A percentile compares a stretch with the other conserved stretches of the same genome.
These are phyloP conservation scores for Mya arenaria DNA, from an alignment of 1,140 invertebrate species.

Conservation along the genomic window DNA sequence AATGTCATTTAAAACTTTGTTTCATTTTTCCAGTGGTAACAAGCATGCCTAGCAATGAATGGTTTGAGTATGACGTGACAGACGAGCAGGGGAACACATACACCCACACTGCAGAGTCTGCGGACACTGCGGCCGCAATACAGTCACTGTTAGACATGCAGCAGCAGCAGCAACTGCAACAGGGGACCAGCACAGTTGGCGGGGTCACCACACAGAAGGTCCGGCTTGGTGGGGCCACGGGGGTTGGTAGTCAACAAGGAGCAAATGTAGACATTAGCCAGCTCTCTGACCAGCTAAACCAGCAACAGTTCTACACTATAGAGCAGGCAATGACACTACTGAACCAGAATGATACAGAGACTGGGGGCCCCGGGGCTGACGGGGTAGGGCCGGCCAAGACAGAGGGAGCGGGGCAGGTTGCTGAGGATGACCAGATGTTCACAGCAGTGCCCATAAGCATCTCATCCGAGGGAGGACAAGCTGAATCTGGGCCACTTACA, in stretches of 20 bases:
- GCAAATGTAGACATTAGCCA: slow-evolving; percentile 65
- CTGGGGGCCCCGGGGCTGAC: not conserved
- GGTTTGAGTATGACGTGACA: slow-evolving; percentile 77
- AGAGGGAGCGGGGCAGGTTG: not conserved
- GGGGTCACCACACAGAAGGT: slow-evolving; percentile 65
- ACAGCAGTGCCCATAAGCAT: slow-evolving; percentile 31
- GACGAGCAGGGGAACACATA: slow-evolving; percentile 63
- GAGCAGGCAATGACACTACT: slow-evolving; percentile 75
- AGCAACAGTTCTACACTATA: slow-evolving; percentile 71
- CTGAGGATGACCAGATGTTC: not conserved
- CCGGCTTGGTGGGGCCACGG: no score
- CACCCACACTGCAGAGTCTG: slow-evolving; percentile 43
- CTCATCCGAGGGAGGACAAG: not conserved
- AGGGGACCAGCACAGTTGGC: slow-evolving; percentile 27
- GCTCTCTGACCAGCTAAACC: slow-evolving; percentile 64
- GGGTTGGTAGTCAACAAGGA: no score
- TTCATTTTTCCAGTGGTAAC: slow-evolving; percentile 55
- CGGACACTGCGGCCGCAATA: slow-evolving; percentile 59
- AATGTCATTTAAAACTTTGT: no score
- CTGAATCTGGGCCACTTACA: not conserved
- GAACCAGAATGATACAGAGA: slow-evolving; percentile 50
- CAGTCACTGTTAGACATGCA: slow-evolving; percentile 68
- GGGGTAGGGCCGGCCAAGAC: not conserved
- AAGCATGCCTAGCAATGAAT: slow-evolving; percentile 70
- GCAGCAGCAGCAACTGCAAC: not conserved